Conservation (phyloP, 1,140 invertebrate species). For the Drosophila rufa region DNA sequence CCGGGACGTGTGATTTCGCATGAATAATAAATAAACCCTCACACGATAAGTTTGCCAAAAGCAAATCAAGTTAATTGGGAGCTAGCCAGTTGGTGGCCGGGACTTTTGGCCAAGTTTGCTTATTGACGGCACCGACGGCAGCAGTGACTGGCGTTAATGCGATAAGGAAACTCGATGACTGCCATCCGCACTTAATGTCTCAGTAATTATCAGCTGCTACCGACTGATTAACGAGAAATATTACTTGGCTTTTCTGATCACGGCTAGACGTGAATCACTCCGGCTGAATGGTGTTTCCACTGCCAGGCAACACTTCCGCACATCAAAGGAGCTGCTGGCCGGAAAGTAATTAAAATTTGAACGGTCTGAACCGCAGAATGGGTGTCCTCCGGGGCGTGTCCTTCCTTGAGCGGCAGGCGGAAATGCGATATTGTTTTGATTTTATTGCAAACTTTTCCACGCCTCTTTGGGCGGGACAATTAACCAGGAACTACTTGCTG, state of each 20-base stretch:
- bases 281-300: neutral
- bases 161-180: constrained; percentile 27
- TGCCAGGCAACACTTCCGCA: constrained; percentile 11
- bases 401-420: neutral
- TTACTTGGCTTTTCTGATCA: constrained; percentile 6
- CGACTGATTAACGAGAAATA: constrained; percentile 24
- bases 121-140: constrained; percentile 17
- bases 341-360: constrained; percentile 22
- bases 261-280: constrained; percentile 11
- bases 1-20: constrained; percentile 3
- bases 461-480: neutral
- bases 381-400: neutral
- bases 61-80: constrained; percentile 34
- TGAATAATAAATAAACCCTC: constrained; percentile 37
- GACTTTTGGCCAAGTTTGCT: constrained; percentile 38
- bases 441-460: constrained; percentile 47
- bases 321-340: constrained; percentile 35
- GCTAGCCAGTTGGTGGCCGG: constrained; percentile 34
- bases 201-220: constrained; percentile 12
- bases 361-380: neutral
- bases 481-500: constrained; percentile 23
- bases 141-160: constrained; percentile 32
- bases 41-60: constrained; percentile 6
- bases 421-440: constrained; percentile 40
- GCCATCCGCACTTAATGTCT: constrained; percentile 12